Conservation (phyloP, 2,888 invertebrate species). For the Cloeon dipterum region DNA sequence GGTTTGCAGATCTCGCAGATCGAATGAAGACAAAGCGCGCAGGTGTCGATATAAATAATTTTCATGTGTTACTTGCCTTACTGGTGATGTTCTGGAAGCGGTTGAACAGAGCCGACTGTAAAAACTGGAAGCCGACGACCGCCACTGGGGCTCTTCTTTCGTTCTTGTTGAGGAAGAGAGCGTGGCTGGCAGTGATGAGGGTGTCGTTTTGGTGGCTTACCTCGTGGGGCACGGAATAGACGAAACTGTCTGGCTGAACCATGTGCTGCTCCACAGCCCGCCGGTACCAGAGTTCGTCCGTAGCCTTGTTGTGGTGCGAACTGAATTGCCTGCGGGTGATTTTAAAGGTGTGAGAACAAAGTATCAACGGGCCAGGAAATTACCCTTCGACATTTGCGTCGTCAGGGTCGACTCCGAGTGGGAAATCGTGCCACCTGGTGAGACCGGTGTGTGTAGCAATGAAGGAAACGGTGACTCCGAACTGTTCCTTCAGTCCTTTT, state of each 20-base stretch:
- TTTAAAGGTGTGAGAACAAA: constrained; percentile 6
- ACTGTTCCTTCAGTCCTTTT: constrained; percentile 59
- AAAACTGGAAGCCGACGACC: constrained; percentile 19
- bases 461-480: constrained; percentile 67
- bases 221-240: constrained; percentile 69
- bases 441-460: constrained; percentile 78
- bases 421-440: constrained; percentile 66
- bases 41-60: too few species aligned
- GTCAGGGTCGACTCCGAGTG: constrained; percentile 19
- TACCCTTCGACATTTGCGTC: constrained; percentile 6
- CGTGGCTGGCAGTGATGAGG: constrained; percentile 16
- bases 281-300: constrained; percentile 77
- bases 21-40: too few species aligned
- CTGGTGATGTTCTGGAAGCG: constrained; percentile 16
- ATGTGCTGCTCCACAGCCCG: constrained; percentile 75
- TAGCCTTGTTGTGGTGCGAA: constrained; percentile 48
- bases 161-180: constrained; percentile 13
- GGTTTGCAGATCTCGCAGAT: too few species aligned
- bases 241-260: constrained; percentile 71
- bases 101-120: constrained; percentile 15
- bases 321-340: constrained; percentile 39
- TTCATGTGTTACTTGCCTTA: constrained; percentile 10
- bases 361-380: too few species aligned
- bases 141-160: constrained; percentile 14
- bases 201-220: constrained; percentile 20